Base-by-base conservation (phyloP, 2,113 vertebrate genomes). In the Puntigrus tetrazona region DNA sequence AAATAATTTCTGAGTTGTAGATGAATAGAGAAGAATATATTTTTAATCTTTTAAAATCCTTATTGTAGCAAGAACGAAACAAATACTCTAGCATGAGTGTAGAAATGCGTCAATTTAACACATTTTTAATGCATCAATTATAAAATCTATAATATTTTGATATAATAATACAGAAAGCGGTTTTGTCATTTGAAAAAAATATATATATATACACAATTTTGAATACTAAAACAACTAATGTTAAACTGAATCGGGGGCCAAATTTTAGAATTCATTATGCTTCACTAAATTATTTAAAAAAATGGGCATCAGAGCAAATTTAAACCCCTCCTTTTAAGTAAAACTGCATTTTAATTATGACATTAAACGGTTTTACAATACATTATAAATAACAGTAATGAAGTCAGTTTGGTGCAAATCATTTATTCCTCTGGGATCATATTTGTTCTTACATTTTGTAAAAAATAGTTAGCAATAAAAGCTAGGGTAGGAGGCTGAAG, bases 401-500 rank as follows among this genome's bases (percentile, higher is more conserved):
- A 8, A 73, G 27, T 79, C 7, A 13, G 34, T 80, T 86, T 86
- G 84, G 81, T 87, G 88, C 81, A 89, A 89, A 89, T 89, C 50
- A 69, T 89, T 89, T 89, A 89, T 89, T 89, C 38, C 72, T 86
- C 78, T 84, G 81, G 81, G 50, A 87, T 89, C 73, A 80, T 87
- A 84, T 89, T 87, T 89, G 84, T 87, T 89, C 78, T 86, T 87
- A 89, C 84, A 89, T 29, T 73, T 78, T 75, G 81, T 87, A 87
- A 86, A 87, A 87, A 87, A 87, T 82, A 86, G 27, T 82, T 82
- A 59, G 86, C 84, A 86, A 74, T 81, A 86, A 87, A 82, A 81
- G 86, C 73, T 86, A 59, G 47, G 77, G 73, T 50, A 82, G 72
- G 43, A 84, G 73, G 78, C 73, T 81, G 77, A 69, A 52, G 36